Percentiles rank a stretch among this genome's conserved stretches.
Conservation (phyloP, 1,140 invertebrate species). For the Tetranychus cinnabarinus region DNA sequence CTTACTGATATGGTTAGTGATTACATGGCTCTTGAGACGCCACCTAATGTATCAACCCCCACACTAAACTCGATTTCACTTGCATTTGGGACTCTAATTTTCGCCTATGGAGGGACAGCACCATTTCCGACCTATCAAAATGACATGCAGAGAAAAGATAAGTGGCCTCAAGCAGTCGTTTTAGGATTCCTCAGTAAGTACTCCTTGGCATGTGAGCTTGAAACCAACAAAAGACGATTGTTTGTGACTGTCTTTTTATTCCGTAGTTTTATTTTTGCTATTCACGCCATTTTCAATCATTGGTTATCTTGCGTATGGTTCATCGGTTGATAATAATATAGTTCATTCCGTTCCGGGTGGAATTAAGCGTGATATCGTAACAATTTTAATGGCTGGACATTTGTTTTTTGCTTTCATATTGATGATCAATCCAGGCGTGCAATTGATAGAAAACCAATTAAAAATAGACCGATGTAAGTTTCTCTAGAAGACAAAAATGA, state of each 20-base stretch:
- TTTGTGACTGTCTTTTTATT: not conserved
- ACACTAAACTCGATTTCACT: slow-evolving; percentile 28
- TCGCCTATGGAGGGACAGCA: slow-evolving; percentile 36
- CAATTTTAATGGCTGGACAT: slow-evolving; percentile 30
- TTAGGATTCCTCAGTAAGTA: slow-evolving; percentile 24
- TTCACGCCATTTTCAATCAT: slow-evolving; percentile 29
- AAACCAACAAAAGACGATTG: too few relatives aligned
- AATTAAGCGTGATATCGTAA: slow-evolving; percentile 26
- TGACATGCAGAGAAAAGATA: slow-evolving; percentile 32
- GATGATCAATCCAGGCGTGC: slow-evolving; percentile 34
- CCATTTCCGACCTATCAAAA: slow-evolving; percentile 42
- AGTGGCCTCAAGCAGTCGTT: slow-evolving; percentile 28
- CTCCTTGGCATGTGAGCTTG: too few relatives aligned
- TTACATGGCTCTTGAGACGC: not conserved
- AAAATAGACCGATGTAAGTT: slow-evolving; percentile 33
- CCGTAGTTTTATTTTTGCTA: slow-evolving; percentile 24
- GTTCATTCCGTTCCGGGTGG: slow-evolving; percentile 25
- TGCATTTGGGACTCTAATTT: slow-evolving; percentile 34
- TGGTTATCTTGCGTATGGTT: slow-evolving; percentile 32
- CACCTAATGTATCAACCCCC: slow-evolving; percentile 8
- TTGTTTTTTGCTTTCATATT: slow-evolving; percentile 35
- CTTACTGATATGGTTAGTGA: not conserved
- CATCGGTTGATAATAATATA: slow-evolving; percentile 28
- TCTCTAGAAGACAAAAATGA: slow-evolving; percentile 16
- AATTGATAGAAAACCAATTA: slow-evolving; percentile 39